A percentile compares a stretch with the other conserved stretches of the same genome.
Evolutionary conservation across 2,797 vertebrate species (phyloP).

Genomic region (Falco naumanni): DNA sequence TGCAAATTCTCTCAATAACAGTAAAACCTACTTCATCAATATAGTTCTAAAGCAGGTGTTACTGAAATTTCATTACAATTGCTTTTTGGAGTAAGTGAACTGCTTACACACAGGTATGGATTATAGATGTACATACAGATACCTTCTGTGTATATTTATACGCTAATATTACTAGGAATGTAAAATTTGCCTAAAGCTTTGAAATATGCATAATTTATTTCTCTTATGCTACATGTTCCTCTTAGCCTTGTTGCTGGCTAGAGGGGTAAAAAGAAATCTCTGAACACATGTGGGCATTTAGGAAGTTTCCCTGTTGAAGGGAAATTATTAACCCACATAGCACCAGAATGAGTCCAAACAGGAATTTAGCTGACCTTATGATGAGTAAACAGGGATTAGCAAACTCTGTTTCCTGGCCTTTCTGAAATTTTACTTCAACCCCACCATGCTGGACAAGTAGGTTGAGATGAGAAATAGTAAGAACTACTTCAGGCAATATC

Average conservation of each 20-base stretch:
- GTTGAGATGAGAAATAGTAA: background rate
- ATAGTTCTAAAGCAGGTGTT: background rate
- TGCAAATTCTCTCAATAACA: background rate
- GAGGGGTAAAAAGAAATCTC: background rate
- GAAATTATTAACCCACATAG: background rate
- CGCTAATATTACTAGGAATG: background rate
- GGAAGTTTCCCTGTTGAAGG: background rate
- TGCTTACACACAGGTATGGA: background rate
- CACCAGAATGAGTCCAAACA: background rate
- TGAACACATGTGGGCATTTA: background rate
- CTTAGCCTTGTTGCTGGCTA: background rate
- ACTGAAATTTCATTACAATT: background rate
- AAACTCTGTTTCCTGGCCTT: background rate
- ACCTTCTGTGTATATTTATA: background rate
- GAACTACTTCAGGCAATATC: background rate
- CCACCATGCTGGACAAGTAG: background rate
- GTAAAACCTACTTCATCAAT: background rate
- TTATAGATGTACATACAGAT: background rate
- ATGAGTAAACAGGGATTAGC: background rate
- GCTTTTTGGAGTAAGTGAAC: background rate
- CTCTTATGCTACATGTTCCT: background rate
- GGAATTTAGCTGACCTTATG: background rate
- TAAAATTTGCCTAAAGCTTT: background rate
- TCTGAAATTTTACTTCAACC: background rate
- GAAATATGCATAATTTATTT: background rate